These are phyloP conservation scores for Papilio xuthus DNA, from an alignment of 1,140 invertebrate genomes.

Conservation along the genomic window DNA sequence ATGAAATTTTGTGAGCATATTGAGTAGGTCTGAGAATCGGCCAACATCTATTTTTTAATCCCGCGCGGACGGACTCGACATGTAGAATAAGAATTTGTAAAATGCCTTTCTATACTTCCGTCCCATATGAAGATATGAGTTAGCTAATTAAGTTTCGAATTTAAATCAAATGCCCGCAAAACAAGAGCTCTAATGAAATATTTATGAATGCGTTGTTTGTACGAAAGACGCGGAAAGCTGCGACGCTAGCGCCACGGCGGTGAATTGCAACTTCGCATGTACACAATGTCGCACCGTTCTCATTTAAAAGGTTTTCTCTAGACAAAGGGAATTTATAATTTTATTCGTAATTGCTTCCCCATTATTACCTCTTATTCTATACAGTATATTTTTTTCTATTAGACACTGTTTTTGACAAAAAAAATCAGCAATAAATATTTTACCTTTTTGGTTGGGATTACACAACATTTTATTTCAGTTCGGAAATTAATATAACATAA, in stretches of 20 bases:
- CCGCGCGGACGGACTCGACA: no score
- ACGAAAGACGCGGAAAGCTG: slow-evolving; percentile 10
- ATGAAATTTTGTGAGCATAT: no score
- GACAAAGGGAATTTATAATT: slow-evolving; percentile 39
- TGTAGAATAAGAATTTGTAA: not conserved
- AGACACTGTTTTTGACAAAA: no score
- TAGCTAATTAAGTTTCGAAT: slow-evolving; percentile 5
- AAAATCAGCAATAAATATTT: no score
- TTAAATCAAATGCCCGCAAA: not conserved
- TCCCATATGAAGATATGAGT: not conserved
- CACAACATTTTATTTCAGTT: not conserved
- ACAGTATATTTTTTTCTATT: no score
- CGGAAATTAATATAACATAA: not conserved
- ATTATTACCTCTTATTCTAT: no score
- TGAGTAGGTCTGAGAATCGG: no score
- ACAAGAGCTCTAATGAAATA: slow-evolving; percentile 26
- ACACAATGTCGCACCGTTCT: slow-evolving; percentile 19
- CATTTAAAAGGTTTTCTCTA: slow-evolving; percentile 34
- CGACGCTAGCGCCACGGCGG: not conserved
- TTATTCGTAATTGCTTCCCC: slow-evolving; percentile 8
- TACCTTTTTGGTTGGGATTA: not conserved
- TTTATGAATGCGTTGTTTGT: slow-evolving; percentile 13
- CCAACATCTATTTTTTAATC: no score
- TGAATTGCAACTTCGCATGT: slow-evolving; percentile 20
- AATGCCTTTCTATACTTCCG: not conserved